Evolutionary conservation across 2,113 vertebrate genomes (phyloP).

Genomic region (Phaetusa simplex): DNA sequence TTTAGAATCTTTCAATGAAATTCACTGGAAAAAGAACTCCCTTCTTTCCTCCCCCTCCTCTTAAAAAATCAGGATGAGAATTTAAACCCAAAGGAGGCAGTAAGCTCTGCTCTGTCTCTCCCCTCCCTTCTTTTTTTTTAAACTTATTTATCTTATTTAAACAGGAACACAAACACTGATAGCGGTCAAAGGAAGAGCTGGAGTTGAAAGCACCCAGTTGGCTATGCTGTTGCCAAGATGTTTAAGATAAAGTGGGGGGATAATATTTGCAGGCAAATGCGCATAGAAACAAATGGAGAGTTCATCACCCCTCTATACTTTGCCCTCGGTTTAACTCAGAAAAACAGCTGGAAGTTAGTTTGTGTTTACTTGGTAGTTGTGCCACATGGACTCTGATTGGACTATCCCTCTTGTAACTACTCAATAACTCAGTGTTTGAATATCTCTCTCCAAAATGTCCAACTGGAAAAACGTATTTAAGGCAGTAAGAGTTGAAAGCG

Average conservation of each 20-base stretch:
- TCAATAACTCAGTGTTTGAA: neutral
- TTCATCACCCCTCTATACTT: neutral
- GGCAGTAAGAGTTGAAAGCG: neutral
- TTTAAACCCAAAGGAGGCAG: neutral
- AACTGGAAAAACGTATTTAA: neutral
- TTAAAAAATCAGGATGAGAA: neutral
- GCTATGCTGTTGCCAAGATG: constrained; percentile 5
- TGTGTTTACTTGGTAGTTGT: neutral
- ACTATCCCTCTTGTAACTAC: neutral
- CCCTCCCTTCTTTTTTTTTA: neutral
- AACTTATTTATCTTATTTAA: constrained; percentile 31
- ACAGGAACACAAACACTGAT: constrained; percentile 34
- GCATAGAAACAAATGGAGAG: neutral
- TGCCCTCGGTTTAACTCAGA: neutral
- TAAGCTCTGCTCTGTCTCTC: neutral
- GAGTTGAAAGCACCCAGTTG: neutral
- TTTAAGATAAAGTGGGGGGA: neutral
- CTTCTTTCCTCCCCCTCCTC: neutral
- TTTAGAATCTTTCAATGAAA: neutral
- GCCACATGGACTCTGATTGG: neutral
- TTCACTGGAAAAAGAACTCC: neutral
- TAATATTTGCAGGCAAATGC: neutral
- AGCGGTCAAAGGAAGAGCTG: neutral
- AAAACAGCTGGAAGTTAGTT: neutral
- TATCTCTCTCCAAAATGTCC: neutral